A percentile compares a stretch with the other conserved stretches of the same genome.
Conservation (phyloP, 1,140 invertebrate genomes). For the Lanistes nyassanus region DNA sequence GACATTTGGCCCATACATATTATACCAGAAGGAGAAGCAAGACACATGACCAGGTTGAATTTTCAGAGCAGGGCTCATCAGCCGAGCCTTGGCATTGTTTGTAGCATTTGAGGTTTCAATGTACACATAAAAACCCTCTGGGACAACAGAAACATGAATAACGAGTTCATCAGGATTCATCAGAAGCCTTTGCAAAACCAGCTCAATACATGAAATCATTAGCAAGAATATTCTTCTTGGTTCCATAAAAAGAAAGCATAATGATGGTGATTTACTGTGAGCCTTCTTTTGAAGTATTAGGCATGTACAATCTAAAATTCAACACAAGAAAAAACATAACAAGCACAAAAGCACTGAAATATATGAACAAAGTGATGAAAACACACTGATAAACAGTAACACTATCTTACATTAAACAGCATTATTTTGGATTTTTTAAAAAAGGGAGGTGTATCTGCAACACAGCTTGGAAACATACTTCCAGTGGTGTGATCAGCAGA, state of each 20-base stretch:
- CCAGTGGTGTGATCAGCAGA: slow-evolving; percentile 53
- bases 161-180: no score
- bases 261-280: no score
- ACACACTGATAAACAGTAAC: neutral
- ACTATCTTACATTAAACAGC: no score
- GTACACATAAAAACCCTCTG: slow-evolving; percentile 79
- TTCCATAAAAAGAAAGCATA: no score
- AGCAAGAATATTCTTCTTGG: neutral
- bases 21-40: slow-evolving; percentile 68
- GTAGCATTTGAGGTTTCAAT: slow-evolving; percentile 72
- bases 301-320: no score
- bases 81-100: slow-evolving; percentile 75
- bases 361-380: neutral
- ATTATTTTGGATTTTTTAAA: no score
- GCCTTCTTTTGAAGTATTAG: no score
- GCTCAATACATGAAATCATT: neutral
- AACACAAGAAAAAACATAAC: no score
- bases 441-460: slow-evolving; percentile 9
- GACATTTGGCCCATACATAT: slow-evolving; percentile 76
- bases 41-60: slow-evolving; percentile 65
- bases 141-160: slow-evolving; percentile 5
- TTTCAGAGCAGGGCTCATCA: slow-evolving; percentile 69
- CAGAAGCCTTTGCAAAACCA: no score
- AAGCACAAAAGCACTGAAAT: no score
- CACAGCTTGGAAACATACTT: slow-evolving; percentile 36